phyloP scores from a whole-genome alignment of 2,888 invertebrate genomes.

The Latheticus oryzae region DNA sequence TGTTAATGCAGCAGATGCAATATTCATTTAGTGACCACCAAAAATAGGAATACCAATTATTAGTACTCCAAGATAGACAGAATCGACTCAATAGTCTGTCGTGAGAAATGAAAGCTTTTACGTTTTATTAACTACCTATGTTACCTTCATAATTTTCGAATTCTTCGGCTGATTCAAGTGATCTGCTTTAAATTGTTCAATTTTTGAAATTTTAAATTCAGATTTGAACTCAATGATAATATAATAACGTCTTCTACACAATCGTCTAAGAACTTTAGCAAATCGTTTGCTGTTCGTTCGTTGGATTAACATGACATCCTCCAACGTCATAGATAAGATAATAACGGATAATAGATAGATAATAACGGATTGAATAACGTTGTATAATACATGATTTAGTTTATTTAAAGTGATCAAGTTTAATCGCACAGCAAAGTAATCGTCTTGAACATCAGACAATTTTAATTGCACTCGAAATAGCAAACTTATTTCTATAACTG shows the following conservation, averaged over 20 bases:
- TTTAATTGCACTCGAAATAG: no score
- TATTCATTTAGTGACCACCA: slow-evolving; percentile 67
- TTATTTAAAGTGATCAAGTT: no score
- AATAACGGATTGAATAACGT: slow-evolving; percentile 57
- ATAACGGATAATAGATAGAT: slow-evolving; percentile 69
- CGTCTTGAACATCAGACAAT: no score
- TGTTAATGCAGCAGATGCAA: slow-evolving; percentile 62
- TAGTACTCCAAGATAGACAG: slow-evolving; percentile 65
- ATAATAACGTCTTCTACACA: slow-evolving; percentile 45
- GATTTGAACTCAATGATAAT: slow-evolving; percentile 72
- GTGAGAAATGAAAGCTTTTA: slow-evolving; percentile 65
- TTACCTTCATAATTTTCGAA: slow-evolving; percentile 61
- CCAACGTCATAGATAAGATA: slow-evolving; percentile 71
- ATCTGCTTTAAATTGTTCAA: slow-evolving; percentile 69
- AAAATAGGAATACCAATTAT: slow-evolving; percentile 67
- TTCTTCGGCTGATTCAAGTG: slow-evolving; percentile 61
- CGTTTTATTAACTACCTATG: slow-evolving; percentile 59
- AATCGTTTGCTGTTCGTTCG: slow-evolving; percentile 49
- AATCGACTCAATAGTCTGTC: slow-evolving; percentile 66
- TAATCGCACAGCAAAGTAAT: no score
- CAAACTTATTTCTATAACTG: no score
- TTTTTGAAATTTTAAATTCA: slow-evolving; percentile 68
- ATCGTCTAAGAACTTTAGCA: slow-evolving; percentile 48
- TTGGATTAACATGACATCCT: slow-evolving; percentile 65
- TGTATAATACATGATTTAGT: slow-evolving; percentile 51